These are phyloP conservation scores for Leguminivora glycinivorella DNA, from an alignment of 1,140 invertebrate species.

Conservation along the genomic window DNA sequence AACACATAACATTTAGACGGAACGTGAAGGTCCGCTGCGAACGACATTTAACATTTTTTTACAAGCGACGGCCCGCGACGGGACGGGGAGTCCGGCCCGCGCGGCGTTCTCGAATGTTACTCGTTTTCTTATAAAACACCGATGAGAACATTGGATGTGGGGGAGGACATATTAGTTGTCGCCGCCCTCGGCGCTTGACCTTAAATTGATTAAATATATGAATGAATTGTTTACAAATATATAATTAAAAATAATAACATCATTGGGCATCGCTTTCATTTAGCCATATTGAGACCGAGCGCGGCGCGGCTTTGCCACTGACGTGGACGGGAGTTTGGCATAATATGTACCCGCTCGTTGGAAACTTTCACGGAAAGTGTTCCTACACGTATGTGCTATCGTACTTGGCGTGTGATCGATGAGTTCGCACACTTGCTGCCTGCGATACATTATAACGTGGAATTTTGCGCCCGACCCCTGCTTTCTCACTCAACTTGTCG, in stretches of 20 bases:
- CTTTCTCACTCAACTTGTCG: conserved; percentile 32
- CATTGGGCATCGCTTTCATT: not conserved
- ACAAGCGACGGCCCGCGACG: conserved; percentile 75
- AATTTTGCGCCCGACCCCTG: conserved; percentile 39
- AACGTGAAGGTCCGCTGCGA: conserved; percentile 78
- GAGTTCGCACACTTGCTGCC: conserved; percentile 52
- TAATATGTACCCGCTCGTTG: conserved; percentile 35
- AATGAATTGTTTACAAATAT: too few species aligned
- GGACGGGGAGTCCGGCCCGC: conserved; percentile 56
- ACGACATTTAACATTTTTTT: conserved; percentile 80
- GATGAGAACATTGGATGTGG: conserved; percentile 71
- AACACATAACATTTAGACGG: conserved; percentile 81
- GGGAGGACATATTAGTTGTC: conserved; percentile 84
- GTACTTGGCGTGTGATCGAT: conserved; percentile 56
- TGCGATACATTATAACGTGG: conserved; percentile 49
- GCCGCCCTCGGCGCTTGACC: conserved; percentile 90
- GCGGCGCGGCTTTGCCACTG: conserved; percentile 29
- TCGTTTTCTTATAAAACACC: conserved; percentile 75
- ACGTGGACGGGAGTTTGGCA: conserved; percentile 44
- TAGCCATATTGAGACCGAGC: not conserved
- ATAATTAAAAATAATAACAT: too few species aligned
- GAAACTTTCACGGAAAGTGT: conserved; percentile 17
- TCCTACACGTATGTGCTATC: conserved; percentile 29
- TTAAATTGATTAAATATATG: too few species aligned
- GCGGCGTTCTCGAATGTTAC: conserved; percentile 75